phyloP scores from a whole-genome alignment of 2,888 invertebrate genomes.

The Lasioglossum calceatum region DNA sequence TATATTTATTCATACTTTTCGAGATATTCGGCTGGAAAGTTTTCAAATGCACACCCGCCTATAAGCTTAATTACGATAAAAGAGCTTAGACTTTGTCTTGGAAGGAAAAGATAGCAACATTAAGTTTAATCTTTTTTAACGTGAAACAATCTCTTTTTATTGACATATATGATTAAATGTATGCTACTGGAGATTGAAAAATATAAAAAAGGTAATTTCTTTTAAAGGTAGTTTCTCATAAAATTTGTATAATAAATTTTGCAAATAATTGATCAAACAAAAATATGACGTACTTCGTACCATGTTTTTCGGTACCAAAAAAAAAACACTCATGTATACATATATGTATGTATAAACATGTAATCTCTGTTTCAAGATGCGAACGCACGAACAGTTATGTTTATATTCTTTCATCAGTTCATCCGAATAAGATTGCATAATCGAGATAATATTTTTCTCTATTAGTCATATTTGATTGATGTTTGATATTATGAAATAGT shows the following conservation, averaged over 20 bases:
- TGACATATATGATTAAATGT: neutral
- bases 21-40: too few species aligned
- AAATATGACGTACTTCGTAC: neutral
- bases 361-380: neutral
- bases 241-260: neutral
- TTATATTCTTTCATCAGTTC: neutral
- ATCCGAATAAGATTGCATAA: neutral
- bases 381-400: neutral
- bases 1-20: too few species aligned
- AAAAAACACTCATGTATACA: too few species aligned
- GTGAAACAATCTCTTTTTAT: neutral
- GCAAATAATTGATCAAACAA: neutral
- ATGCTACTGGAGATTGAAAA: neutral
- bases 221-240: neutral
- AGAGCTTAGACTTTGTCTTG: neutral
- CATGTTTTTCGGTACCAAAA: neutral
- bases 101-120: neutral
- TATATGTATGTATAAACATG: neutral
- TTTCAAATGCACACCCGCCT: too few species aligned
- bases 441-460: neutral
- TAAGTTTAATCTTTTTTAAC: neutral
- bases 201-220: neutral
- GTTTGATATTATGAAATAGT: neutral
- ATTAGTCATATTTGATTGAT: neutral
- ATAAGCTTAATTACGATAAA: neutral